Conservation (phyloP, 2,797 vertebrate species). For the Sebastes cheni region DNA sequence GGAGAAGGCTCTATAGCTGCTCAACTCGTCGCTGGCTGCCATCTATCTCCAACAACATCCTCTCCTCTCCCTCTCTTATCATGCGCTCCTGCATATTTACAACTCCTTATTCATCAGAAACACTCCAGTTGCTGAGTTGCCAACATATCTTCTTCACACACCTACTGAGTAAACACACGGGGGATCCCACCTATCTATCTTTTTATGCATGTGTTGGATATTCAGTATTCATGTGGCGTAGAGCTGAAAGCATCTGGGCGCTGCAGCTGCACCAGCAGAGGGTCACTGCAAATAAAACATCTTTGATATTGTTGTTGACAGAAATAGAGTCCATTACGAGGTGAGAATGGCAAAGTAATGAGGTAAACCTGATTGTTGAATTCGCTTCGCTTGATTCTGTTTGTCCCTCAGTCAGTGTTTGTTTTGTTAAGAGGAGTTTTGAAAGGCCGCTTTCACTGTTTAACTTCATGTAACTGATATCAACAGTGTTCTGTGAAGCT, state of each 20-base stretch:
- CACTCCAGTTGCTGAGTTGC: slow-evolving; percentile 16
- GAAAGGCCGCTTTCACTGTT: background rate
- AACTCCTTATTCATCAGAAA: slow-evolving; percentile 17
- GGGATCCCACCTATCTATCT: slow-evolving; percentile 26
- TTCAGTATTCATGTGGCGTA: slow-evolving; percentile 59
- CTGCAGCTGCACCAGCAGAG: slow-evolving; percentile 47
- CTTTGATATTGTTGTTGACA: slow-evolving; percentile 33
- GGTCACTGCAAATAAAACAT: background rate
- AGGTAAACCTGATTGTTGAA: slow-evolving; percentile 22
- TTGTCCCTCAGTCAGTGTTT: background rate
- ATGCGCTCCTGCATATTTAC: slow-evolving; percentile 16
- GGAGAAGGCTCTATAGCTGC: slow-evolving; percentile 22
- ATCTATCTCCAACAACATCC: background rate
- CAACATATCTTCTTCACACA: slow-evolving; percentile 12
- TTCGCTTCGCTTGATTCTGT: background rate
- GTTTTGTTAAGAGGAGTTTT: slow-evolving; percentile 6
- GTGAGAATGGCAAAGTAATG: slow-evolving; percentile 33
- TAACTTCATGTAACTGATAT: slow-evolving; percentile 60
- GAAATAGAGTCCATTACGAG: slow-evolving; percentile 12
- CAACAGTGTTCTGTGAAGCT: slow-evolving; percentile 28
- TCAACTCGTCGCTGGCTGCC: slow-evolving; percentile 2
- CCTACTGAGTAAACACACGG: slow-evolving; percentile 8
- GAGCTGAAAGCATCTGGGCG: slow-evolving; percentile 36
- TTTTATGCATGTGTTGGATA: slow-evolving; percentile 8
- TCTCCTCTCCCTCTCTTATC: slow-evolving; percentile 5